Evolutionary conservation across 2,113 vertebrate genomes (phyloP).

Genomic region (Planiliza haematocheilus): DNA sequence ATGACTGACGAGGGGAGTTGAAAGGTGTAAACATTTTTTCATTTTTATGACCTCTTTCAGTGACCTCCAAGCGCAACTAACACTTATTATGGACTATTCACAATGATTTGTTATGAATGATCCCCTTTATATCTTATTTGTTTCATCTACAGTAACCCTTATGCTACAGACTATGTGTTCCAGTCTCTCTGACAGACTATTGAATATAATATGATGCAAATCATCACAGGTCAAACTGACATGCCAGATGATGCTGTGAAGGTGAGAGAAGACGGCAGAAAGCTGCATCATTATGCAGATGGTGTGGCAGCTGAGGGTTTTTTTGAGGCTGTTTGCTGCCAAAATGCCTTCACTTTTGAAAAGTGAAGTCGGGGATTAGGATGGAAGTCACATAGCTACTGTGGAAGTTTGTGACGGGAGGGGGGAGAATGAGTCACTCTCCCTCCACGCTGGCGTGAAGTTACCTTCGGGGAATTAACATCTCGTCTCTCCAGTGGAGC

Average conservation of each 20-base stretch:
- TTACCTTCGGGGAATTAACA: constrained; percentile 45
- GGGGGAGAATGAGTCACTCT: constrained; percentile 52
- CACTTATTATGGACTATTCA: background rate
- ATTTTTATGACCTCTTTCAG: constrained; percentile 15
- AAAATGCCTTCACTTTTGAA: constrained; percentile 43
- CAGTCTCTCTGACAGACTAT: background rate
- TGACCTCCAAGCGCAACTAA: constrained; percentile 5
- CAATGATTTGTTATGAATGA: background rate
- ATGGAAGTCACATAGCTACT: constrained; percentile 54
- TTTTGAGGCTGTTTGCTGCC: constrained; percentile 59
- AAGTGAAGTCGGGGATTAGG: constrained; percentile 44
- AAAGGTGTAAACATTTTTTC: constrained; percentile 15
- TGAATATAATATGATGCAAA: constrained; percentile 1
- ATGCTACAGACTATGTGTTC: background rate
- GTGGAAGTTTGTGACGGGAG: constrained; percentile 21
- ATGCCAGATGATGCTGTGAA: constrained; percentile 39
- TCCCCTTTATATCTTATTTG: background rate
- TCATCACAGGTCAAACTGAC: constrained; percentile 44
- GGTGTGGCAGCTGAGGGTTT: constrained; percentile 54
- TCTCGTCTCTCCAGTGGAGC: background rate
- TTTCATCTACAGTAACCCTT: too few relatives aligned
- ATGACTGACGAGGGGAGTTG: constrained; percentile 8
- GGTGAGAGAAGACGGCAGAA: constrained; percentile 57
- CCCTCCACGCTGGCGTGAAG: constrained; percentile 28
- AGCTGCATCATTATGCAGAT: constrained; percentile 54